Base-by-base conservation (phyloP, 2,797 vertebrate genomes). In the Alfaro cultratus region DNA sequence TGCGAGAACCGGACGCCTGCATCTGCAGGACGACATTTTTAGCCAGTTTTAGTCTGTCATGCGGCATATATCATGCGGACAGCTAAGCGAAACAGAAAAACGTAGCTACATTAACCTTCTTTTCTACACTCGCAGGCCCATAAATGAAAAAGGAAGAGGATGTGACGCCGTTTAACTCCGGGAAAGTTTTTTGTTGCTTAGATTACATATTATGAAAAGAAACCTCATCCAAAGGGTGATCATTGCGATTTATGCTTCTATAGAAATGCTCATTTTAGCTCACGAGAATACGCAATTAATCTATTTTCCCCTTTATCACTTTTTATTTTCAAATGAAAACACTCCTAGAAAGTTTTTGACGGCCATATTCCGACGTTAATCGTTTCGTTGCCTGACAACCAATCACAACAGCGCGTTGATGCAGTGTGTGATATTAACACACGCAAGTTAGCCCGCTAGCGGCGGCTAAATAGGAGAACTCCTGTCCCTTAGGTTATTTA, bases 101-200 rank as follows among this genome's bases (percentile, higher is more conserved):
- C 64, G 43, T 60, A 47, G 87, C 74, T 71, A 53, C 86, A 76
- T 85, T 73, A 78, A 83, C 82, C 91, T 93, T 91, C 83, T 92
- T 96, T 93, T 95, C 83, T 89, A 91, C 94, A 91, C 87, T 80
- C 84, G 85, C 75, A 94, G 92, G 94, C 92, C 93, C 93, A 86
- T 93, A 93, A 92, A 85, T 85, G 90, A 64, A 75, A 73, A 57
- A 89, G 92, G 93, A 94, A 94, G 75, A 83, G 95, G 96, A 96
- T 91, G 82, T 96, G 95, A 96, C 95, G 94, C 11, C 2, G 11
- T 81, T 43, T 86, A 82, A 89, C 91, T 88, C 92, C 81, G 90
- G 81, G 68, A 91, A 88, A 85, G 1, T 0, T 77, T 5, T 13
- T 57, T 77, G 86, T 45, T 45, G 12, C 26, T 29, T 71, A 71